A percentile compares a stretch with the other conserved stretches of the same genome.
phyloP scores from a whole-genome alignment of 2,113 vertebrate species.

The Oreochromis tanganicae region DNA sequence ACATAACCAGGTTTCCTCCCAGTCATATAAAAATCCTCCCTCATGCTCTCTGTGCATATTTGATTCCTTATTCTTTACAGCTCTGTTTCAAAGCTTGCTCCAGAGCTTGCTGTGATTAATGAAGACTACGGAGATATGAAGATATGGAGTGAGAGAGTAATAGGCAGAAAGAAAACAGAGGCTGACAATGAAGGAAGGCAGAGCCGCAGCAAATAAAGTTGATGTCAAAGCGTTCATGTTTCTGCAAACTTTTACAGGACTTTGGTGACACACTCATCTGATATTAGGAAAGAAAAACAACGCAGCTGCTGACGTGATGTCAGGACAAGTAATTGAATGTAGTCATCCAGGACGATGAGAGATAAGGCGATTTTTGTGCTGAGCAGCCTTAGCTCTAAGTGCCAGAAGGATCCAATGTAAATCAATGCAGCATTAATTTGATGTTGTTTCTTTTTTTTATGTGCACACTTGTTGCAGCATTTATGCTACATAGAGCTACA shows the following conservation, averaged over 20 bases:
- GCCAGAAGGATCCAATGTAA: neutral
- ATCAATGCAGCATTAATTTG: neutral
- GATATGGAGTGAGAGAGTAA: neutral
- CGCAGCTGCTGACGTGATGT: neutral
- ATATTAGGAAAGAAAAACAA: neutral
- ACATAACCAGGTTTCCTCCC: neutral
- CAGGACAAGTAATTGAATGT: neutral
- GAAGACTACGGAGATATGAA: neutral
- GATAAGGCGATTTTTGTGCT: neutral
- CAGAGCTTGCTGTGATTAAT: constrained; percentile 7
- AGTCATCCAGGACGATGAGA: neutral
- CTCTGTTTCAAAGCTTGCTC: neutral
- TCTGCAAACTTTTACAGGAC: neutral
- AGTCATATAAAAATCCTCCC: neutral
- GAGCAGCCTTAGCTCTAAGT: neutral
- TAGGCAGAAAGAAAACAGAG: neutral
- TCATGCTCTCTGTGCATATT: neutral
- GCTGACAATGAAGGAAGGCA: neutral
- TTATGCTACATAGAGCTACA: neutral
- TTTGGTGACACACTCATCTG: neutral
- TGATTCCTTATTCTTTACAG: neutral
- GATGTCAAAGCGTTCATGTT: neutral
- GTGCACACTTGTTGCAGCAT: neutral
- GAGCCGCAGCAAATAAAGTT: neutral
- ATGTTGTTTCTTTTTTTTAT: neutral